phyloP scores from a whole-genome alignment of 30 jellyfish, hydroid and myxozoan genomes.

The Phacellophora camtschatica region DNA sequence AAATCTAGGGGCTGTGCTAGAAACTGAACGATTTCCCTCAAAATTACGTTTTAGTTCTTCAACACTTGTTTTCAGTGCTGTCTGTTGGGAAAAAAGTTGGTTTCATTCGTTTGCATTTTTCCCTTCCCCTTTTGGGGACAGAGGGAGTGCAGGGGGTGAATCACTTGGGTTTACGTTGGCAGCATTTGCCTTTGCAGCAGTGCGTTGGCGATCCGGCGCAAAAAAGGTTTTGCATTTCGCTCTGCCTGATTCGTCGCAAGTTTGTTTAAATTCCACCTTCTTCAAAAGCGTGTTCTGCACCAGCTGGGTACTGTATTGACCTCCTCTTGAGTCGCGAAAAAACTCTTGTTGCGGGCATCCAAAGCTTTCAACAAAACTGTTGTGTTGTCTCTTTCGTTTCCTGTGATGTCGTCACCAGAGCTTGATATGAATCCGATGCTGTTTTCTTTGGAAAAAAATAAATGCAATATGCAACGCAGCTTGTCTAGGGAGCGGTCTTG shows the following conservation, averaged over 20 bases:
- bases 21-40: no score
- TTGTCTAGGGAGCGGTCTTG: background rate
- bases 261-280: background rate
- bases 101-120: no score
- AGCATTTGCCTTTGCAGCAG: background rate
- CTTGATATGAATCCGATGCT: background rate
- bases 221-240: background rate
- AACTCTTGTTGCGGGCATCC: background rate
- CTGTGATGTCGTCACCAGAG: background rate
- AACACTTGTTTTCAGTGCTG: no score
- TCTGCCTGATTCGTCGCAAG: background rate
- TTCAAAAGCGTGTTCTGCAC: background rate
- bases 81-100: no score
- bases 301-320: background rate
- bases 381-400: slow-evolving; percentile 3
- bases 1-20: no score
- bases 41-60: no score
- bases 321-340: slow-evolving; percentile 4
- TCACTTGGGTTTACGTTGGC: no score
- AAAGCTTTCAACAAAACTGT: slow-evolving; percentile 3
- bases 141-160: no score
- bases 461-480: background rate
- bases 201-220: background rate
- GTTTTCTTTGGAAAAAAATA: background rate
- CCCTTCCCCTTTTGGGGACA: no score